Percentiles rank a stretch among this genome's conserved stretches.
Conservation (phyloP, 2,888 invertebrate genomes). For the Hydroisotoma schaefferi region DNA sequence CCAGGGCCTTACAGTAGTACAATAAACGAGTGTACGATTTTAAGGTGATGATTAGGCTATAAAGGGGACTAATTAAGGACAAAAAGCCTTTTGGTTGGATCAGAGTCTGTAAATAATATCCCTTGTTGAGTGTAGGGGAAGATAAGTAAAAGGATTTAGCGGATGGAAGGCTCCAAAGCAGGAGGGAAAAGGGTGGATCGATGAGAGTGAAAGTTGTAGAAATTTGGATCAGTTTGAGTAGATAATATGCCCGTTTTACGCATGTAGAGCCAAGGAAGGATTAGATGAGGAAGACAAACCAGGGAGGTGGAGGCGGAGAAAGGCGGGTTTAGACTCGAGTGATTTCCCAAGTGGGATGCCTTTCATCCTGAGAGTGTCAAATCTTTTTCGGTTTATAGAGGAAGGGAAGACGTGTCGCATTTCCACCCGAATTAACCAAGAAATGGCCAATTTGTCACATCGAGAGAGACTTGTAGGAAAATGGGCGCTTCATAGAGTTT, state of each 20-base stretch:
- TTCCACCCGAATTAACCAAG: conserved; percentile 49
- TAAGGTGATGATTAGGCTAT: no score
- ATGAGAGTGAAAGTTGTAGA: conserved; percentile 36
- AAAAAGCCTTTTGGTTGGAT: no score
- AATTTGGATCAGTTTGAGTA: conserved; percentile 33
- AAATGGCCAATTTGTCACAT: conserved; percentile 49
- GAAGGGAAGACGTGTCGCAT: conserved; percentile 47
- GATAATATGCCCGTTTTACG: conserved; percentile 46
- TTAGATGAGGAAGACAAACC: conserved; percentile 24
- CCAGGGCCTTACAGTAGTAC: no score
- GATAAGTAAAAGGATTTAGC: no score
- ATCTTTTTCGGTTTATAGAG: conserved; percentile 44
- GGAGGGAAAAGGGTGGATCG: conserved; percentile 20
- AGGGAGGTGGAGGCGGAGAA: conserved; percentile 38
- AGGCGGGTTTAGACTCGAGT: conserved; percentile 36
- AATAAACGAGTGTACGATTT: no score
- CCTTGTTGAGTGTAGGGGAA: no score
- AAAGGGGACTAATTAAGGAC: no score
- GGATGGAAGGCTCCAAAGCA: no score
- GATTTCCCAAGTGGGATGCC: conserved; percentile 48
- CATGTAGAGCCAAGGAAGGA: conserved; percentile 43
- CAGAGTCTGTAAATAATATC: no score
- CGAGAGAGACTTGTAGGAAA: conserved; percentile 43
- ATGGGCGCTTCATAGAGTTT: conserved; percentile 48
- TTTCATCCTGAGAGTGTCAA: conserved; percentile 47